Evolutionary conservation across 1,140 invertebrate species (phyloP).

Genomic region (Heliconius melpomene): DNA sequence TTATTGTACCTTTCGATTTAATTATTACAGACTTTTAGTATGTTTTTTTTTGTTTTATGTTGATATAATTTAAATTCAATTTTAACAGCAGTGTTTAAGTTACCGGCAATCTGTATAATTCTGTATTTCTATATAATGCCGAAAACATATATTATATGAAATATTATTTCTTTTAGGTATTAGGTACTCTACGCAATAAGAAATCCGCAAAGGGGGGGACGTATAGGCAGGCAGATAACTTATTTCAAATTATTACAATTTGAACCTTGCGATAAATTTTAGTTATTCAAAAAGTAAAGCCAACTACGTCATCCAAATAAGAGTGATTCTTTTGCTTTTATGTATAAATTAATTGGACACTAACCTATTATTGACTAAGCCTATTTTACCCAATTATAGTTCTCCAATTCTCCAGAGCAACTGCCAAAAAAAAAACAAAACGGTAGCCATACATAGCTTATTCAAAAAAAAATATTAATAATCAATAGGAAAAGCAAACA

Average conservation of each 20-base stretch:
- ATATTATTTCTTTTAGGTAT: too few species aligned
- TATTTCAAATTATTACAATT: too few species aligned
- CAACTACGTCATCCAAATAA: background rate
- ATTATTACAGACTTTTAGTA: background rate
- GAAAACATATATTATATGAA: too few species aligned
- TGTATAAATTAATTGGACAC: background rate
- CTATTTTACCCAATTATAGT: slow-evolving; percentile 11
- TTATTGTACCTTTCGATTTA: background rate
- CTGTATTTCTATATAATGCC: too few species aligned
- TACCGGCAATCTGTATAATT: too few species aligned
- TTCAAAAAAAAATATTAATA: slow-evolving; percentile 33
- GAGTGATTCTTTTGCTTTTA: background rate
- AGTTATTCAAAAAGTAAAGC: background rate
- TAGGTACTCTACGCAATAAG: too few species aligned
- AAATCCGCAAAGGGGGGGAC: too few species aligned
- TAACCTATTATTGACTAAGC: slow-evolving; percentile 14
- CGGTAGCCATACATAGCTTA: slow-evolving; percentile 15
- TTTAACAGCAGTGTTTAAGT: too few species aligned
- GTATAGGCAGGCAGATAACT: too few species aligned
- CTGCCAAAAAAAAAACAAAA: slow-evolving; percentile 12
- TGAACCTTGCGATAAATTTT: background rate
- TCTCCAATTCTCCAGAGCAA: background rate
- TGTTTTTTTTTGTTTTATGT: background rate
- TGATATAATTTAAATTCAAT: background rate
- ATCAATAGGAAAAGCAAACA: slow-evolving; percentile 54